Base-by-base conservation (phyloP, 2,797 vertebrate genomes). In the Manis crassicaudata region DNA sequence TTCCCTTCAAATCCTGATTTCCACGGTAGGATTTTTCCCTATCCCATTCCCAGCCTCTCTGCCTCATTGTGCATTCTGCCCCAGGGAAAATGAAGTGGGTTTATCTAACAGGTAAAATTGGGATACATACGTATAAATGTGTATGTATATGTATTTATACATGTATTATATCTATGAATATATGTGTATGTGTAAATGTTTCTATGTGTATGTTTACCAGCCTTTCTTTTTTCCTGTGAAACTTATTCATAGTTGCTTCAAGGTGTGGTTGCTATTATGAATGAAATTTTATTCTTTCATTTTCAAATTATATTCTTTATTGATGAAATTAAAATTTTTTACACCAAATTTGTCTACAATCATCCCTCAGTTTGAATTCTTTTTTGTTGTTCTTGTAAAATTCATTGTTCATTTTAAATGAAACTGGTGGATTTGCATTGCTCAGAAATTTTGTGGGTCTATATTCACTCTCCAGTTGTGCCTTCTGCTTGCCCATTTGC, bases 251-350 rank as follows among this genome's bases (percentile, higher is more conserved):
- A 72, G 40, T 79, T n/a, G 79, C 37, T 73, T 92, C 88, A 63
- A 79, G 56, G 37, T 72, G 79, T 60, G 62, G 37, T 56, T 87
- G 63, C 54, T 96, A 16, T 50, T 77, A 21, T 65, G 56, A 88
- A 40, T 65, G n/a, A n/a, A 80, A 52, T 92, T 88, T 88, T 88
- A 77, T 63, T 68, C 81, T 92, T 83, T 88, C 43, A 67, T 40
- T 77, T 92, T 58, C 56, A 87, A 87, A 25, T n/a, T 92, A 9
- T 43, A 43, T 32, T 81, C 58, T 58, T 63, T 58, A 27, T n/a
- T 35, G 56, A 63, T 68, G 13, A 21, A 63, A 23, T 60, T 63
- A 9, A 46, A 46, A 46, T 2, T 10, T 10, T 46, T 46, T 11
- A 46, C 46, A 46, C 46, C 46, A 46, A 46, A 46, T 67, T 92